Evolutionary conservation across 2,797 vertebrate species (phyloP).

Genomic region (Peromyscus attwateri): DNA sequence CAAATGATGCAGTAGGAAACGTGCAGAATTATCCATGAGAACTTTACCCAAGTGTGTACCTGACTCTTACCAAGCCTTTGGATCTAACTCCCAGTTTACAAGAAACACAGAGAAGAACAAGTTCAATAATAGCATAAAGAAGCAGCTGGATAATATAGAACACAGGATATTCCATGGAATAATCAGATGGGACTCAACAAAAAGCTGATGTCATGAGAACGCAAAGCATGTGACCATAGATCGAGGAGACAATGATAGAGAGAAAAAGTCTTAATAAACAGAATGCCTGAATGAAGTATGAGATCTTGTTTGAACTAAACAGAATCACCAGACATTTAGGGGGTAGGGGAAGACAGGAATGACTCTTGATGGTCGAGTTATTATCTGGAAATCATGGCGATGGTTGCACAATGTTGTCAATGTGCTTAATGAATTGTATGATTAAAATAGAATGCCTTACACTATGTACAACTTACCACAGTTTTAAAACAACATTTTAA

Average conservation of each 20-base stretch:
- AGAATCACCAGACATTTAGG: background rate
- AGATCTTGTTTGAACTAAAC: background rate
- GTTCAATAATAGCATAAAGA: conserved; percentile 37
- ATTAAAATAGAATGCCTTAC: background rate
- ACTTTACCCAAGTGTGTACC: conserved; percentile 11
- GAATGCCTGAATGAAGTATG: background rate
- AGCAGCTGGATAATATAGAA: background rate
- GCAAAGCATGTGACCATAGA: background rate
- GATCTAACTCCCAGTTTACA: conserved; percentile 18
- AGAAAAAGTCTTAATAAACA: background rate
- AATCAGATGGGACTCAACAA: background rate
- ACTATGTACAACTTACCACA: background rate
- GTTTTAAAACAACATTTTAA: background rate
- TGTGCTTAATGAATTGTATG: background rate
- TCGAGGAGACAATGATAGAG: background rate
- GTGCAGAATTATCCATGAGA: background rate
- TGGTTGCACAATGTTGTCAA: background rate
- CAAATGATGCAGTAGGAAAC: background rate
- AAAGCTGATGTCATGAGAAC: background rate
- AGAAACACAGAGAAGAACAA: conserved; percentile 52
- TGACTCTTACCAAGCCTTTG: conserved; percentile 29
- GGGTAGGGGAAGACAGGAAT: background rate
- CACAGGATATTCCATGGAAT: background rate
- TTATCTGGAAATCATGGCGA: background rate
- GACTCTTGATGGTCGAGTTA: background rate